Percentiles rank a stretch among this genome's conserved stretches.
Conservation (phyloP, 2,888 invertebrate genomes). For the Stictocephala bisonia region DNA sequence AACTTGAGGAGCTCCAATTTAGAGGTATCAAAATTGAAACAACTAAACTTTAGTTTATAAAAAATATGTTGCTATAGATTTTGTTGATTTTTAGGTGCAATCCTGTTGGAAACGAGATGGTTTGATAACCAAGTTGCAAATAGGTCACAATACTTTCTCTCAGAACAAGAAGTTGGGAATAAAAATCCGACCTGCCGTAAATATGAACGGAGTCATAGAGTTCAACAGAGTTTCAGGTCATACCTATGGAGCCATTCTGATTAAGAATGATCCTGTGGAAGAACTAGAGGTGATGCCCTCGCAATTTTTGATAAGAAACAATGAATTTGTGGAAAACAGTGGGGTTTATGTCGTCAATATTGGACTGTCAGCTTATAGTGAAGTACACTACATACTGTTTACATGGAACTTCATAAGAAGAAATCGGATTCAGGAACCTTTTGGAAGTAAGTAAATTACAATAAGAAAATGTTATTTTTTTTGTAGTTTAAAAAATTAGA, state of each 20-base stretch:
- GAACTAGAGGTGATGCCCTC: constrained; percentile 69
- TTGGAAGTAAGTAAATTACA: constrained; percentile 71
- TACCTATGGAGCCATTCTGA: constrained; percentile 82
- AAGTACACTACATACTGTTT: constrained; percentile 81
- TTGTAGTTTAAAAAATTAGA: too few relatives aligned
- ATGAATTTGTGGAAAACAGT: constrained; percentile 89
- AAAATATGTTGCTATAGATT: too few relatives aligned
- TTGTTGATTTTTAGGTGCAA: constrained; percentile 65
- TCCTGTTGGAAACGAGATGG: constrained; percentile 81
- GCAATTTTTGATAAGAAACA: constrained; percentile 80
- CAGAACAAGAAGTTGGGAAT: constrained; percentile 79
- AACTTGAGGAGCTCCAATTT: too few relatives aligned
- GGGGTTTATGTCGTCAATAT: constrained; percentile 90
- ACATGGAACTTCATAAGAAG: constrained; percentile 88
- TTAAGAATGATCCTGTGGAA: constrained; percentile 76
- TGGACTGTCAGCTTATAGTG: constrained; percentile 88
- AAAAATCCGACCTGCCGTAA: constrained; percentile 84
- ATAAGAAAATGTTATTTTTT: too few relatives aligned
- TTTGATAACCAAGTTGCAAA: constrained; percentile 73
- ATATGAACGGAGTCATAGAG: constrained; percentile 81
- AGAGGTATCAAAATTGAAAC: too few relatives aligned
- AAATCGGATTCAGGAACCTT: constrained; percentile 89
- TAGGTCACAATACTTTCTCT: constrained; percentile 88
- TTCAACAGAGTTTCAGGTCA: constrained; percentile 91
- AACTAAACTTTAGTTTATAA: too few relatives aligned